phyloP scores from a whole-genome alignment of 2,113 vertebrate genomes.

The Podocnemis expansa region DNA sequence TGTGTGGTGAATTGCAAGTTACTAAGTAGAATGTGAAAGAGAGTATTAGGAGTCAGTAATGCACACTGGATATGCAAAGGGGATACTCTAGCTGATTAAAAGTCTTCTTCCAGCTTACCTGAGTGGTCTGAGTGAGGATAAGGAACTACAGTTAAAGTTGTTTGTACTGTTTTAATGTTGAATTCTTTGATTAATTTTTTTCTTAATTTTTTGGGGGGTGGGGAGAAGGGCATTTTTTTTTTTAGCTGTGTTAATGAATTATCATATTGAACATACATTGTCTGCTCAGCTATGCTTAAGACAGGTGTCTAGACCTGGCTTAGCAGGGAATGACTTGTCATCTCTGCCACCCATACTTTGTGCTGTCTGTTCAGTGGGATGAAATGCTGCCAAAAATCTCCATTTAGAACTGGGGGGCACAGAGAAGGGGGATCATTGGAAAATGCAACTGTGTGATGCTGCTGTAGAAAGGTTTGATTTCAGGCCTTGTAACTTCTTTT shows the following conservation, averaged over 20 bases:
- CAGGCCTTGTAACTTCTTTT: background rate
- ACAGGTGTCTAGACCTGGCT: background rate
- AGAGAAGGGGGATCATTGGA: background rate
- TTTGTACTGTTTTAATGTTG: background rate
- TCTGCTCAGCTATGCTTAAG: background rate
- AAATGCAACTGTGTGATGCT: background rate
- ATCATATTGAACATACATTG: background rate
- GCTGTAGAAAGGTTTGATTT: background rate
- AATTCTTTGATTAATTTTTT: background rate
- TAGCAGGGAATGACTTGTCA: background rate
- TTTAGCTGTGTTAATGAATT: background rate
- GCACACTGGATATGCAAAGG: background rate
- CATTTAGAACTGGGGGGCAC: background rate
- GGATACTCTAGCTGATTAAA: rapidly evolving
- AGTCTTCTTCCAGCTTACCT: background rate
- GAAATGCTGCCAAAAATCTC: background rate
- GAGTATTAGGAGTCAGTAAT: rapidly evolving
- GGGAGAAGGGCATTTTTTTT: background rate
- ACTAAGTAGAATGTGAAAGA: rapidly evolving
- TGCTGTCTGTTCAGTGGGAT: background rate
- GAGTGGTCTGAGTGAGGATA: background rate
- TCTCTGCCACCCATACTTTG: background rate
- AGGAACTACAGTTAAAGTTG: background rate
- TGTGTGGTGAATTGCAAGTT: background rate
- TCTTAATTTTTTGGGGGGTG: background rate